Percentiles rank a stretch among this genome's conserved stretches.
Conservation (phyloP, 1,140 invertebrate species). For the Temnothorax curvispinosus region DNA sequence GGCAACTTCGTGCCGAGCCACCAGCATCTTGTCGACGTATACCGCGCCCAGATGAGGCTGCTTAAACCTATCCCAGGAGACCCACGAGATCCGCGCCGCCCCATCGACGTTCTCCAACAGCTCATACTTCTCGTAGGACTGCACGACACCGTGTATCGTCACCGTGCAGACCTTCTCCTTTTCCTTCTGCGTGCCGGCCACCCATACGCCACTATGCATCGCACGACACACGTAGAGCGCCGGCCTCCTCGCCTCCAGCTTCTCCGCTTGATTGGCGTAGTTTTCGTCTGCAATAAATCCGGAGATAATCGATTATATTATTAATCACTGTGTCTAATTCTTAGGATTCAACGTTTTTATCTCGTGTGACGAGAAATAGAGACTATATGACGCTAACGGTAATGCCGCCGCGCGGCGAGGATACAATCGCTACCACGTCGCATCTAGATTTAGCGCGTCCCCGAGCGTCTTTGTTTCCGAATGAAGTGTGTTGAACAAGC, state of each 20-base stretch:
- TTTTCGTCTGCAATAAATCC: conserved; percentile 44
- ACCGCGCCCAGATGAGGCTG: conserved; percentile 88
- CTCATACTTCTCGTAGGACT: conserved; percentile 89
- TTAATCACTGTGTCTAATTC: neutral
- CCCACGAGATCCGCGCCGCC: conserved; percentile 91
- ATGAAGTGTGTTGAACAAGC: neutral
- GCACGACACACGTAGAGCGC: conserved; percentile 91
- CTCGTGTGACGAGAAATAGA: neutral
- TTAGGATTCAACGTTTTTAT: neutral
- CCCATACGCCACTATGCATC: conserved; percentile 88
- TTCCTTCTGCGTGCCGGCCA: conserved; percentile 87
- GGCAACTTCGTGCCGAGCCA: conserved; percentile 83
- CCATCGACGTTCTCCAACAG: conserved; percentile 92
- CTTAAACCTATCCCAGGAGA: conserved; percentile 89
- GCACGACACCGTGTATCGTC: conserved; percentile 87
- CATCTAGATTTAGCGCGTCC: neutral
- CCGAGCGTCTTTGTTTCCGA: neutral
- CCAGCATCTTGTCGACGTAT: conserved; percentile 85
- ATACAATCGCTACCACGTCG: neutral
- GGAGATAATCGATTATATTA: neutral
- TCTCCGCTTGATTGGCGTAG: conserved; percentile 67
- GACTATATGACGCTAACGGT: neutral
- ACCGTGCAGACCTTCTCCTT: conserved; percentile 87
- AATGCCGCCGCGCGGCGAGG: neutral
- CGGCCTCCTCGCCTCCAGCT: conserved; percentile 24